Percentiles rank a stretch among this genome's conserved stretches.
Evolutionary conservation across 2,888 invertebrate genomes (phyloP).

Genomic region (Cepaea hortensis): DNA sequence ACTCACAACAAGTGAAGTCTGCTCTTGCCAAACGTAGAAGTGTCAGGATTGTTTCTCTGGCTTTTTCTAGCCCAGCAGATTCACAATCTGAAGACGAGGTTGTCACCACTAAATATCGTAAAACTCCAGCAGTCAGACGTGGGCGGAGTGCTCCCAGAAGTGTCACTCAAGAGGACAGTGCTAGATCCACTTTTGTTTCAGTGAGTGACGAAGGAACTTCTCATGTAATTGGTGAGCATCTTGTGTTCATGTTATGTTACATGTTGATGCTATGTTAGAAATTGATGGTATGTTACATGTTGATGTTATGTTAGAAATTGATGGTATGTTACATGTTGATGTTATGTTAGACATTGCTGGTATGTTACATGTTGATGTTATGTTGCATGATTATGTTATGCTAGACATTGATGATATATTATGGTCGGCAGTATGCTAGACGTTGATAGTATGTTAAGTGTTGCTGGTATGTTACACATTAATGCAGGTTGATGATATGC

Average conservation of each 20-base stretch:
- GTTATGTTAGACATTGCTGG: too few species aligned
- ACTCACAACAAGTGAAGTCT: background rate
- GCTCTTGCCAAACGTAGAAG: conserved; percentile 17
- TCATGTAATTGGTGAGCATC: conserved; percentile 13
- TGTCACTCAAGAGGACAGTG: background rate
- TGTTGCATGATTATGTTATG: too few species aligned
- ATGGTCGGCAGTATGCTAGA: too few species aligned
- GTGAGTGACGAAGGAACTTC: conserved; percentile 37
- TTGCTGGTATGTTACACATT: too few species aligned
- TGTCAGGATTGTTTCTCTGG: background rate
- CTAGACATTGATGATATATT: too few species aligned
- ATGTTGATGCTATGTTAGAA: too few species aligned
- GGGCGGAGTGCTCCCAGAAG: background rate
- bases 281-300: too few species aligned
- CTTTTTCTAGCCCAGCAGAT: background rate
- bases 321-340: too few species aligned
- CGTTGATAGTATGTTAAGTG: too few species aligned
- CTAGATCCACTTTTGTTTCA: conserved; percentile 29
- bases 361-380: too few species aligned
- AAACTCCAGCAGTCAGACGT: conserved; percentile 1
- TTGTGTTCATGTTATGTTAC: background rate
- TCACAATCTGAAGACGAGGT: background rate
- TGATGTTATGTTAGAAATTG: too few species aligned
- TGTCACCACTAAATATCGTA: background rate
- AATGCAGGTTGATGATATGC: too few species aligned